Percentiles rank a stretch among this genome's conserved stretches.
Evolutionary conservation across 2,888 invertebrate genomes (phyloP).

Genomic region (Xestia rhomboidea): DNA sequence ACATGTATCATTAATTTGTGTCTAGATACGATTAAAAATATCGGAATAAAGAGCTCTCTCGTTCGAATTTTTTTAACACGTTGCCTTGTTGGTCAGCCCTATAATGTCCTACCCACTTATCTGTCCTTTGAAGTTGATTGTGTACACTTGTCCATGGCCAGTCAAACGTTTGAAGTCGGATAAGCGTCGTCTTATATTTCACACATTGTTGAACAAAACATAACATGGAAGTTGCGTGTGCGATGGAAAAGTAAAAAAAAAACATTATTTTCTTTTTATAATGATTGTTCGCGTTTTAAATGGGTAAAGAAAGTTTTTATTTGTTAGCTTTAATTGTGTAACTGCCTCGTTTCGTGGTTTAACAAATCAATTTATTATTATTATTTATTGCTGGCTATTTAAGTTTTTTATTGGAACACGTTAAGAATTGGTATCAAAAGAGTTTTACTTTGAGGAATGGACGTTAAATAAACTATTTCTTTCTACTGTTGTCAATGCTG

Average conservation of each 20-base stretch:
- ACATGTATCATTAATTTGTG: too few species aligned
- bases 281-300: constrained; percentile 20
- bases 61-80: background rate
- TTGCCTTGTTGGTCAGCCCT: constrained; percentile 44
- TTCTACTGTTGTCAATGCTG: background rate
- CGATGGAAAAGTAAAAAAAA: constrained; percentile 9
- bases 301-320: constrained; percentile 5
- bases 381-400: background rate
- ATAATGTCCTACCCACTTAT: constrained; percentile 61
- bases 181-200: constrained; percentile 42
- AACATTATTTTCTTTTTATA: constrained; percentile 34
- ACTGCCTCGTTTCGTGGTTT: background rate
- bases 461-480: background rate
- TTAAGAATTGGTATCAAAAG: background rate
- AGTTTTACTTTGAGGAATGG: background rate
- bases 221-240: constrained; percentile 48
- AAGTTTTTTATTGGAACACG: background rate
- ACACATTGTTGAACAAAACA: constrained; percentile 40
- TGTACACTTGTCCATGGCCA: constrained; percentile 48
- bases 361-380: constrained; percentile 7
- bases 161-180: constrained; percentile 41
- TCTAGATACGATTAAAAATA: background rate
- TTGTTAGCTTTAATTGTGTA: constrained; percentile 12
- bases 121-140: constrained; percentile 65
- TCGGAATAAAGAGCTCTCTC: background rate